Evolutionary conservation across 1,140 invertebrate species (phyloP), one percentile per base, ranked within the genome.

Genomic region (Drosophila subpulchrella): DNA sequence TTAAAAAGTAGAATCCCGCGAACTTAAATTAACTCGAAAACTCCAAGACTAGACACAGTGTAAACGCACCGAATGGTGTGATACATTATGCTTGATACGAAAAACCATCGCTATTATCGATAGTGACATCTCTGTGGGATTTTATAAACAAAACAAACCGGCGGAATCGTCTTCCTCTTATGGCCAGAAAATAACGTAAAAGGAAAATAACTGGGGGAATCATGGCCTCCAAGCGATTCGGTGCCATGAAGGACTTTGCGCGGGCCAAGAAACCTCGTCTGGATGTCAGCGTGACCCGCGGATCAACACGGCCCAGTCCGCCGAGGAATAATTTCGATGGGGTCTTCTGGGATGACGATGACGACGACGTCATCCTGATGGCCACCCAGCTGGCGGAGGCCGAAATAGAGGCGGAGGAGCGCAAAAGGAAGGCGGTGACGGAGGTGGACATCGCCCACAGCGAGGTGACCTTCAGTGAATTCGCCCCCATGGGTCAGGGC

Each of bases 361-460:
- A 91, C 36, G 91, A 91, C 24, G 90, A 91, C 61, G 88, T 81
- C 15, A 83, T 91, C 27, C 34, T 91, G 13, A 50, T 91, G 46
- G 91, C 90, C 38, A 89, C 91, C 0, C 90, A 91, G 59, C 50
- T 66, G 38, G 91, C 77, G 20, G 90, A 91, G 51, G 75, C 79
- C 1, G 68, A 71, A 30, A 42, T 71, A 13, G 68, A 71, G n/a
- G 72, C 73, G 36, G 74, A 57, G 36, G 65, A 61, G 13, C 67
- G 56, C 5, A 57, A 76, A 13, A 65, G 24, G 61, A 41, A 32
- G 24, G 34, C 50, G 10, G 36, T 8, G 4, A 17, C 8, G 12
- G 53, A 61, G 1, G 7, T 55, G n/a, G 60, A 75, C 20, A 34
- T 51, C 4, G 48, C 11, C 1, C 20, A 42, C 62, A 20, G 58